Conservation (phyloP, 2,888 invertebrate species). For the Aspidapion aeneum region DNA sequence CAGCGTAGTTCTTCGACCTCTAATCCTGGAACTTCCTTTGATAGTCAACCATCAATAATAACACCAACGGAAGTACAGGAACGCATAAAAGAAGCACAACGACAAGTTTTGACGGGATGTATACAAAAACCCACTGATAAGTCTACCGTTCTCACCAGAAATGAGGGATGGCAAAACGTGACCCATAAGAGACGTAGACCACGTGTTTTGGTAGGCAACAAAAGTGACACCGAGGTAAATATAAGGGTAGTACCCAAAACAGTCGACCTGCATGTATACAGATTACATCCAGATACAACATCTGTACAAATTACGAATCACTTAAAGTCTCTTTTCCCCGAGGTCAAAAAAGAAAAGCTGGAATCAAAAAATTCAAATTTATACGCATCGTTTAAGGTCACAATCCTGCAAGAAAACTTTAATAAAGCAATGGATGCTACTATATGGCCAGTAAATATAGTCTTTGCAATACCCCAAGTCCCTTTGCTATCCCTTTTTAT, state of each 20-base stretch:
- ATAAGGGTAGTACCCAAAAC: not conserved
- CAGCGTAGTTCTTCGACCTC: too few relatives aligned
- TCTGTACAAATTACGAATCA: not conserved
- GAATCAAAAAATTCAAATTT: not conserved
- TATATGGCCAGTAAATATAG: not conserved
- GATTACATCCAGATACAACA: not conserved
- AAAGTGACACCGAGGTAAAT: not conserved
- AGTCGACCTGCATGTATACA: not conserved
- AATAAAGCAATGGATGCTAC: not conserved
- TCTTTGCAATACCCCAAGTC: too few relatives aligned
- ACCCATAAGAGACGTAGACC: too few relatives aligned
- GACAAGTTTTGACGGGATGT: too few relatives aligned
- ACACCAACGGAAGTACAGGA: too few relatives aligned
- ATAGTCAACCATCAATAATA: too few relatives aligned
- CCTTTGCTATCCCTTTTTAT: too few relatives aligned
- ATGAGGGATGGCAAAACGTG: too few relatives aligned
- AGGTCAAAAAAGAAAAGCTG: not conserved
- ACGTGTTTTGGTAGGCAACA: too few relatives aligned
- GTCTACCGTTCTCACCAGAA: too few relatives aligned
- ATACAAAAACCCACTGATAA: too few relatives aligned
- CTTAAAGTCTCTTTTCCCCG: not conserved
- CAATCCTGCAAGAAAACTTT: not conserved
- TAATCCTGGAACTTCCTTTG: too few relatives aligned
- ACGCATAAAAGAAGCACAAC: not conserved
- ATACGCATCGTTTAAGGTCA: constrained; percentile 1